These are phyloP conservation scores for Idaea straminata DNA, from an alignment of 2,888 invertebrate genomes.

Conservation along the genomic window DNA sequence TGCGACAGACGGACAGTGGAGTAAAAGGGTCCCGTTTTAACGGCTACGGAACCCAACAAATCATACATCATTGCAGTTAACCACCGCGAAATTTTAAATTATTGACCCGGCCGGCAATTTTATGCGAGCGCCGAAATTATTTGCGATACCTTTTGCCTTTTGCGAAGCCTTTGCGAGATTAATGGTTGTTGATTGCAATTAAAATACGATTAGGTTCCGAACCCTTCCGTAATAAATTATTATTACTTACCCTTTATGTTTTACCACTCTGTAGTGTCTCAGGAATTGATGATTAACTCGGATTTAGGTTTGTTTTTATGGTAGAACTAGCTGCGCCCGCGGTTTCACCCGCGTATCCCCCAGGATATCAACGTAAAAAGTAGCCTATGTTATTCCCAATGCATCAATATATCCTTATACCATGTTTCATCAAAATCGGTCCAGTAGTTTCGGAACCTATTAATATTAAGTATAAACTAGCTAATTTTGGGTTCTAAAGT, in stretches of 20 bases:
- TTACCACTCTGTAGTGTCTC: neutral
- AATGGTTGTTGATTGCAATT: conserved; percentile 3
- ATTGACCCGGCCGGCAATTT: neutral
- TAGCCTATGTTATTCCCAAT: no score
- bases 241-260: neutral
- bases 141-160: neutral
- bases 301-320: neutral
- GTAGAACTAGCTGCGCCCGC: no score
- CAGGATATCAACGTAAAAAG: no score
- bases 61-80: conserved; percentile 4
- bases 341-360: no score
- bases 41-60: neutral
- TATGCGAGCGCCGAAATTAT: conserved; percentile 5
- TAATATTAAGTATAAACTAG: no score
- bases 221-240: neutral
- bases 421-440: no score
- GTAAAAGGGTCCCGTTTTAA: no score
- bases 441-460: no score
- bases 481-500: no score
- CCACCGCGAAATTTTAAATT: conserved; percentile 14
- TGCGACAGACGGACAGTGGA: no score
- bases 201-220: conserved; percentile 4
- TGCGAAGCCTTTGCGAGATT: neutral
- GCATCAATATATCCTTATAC: no score
- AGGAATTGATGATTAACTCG: neutral